Evolutionary conservation across 2,888 invertebrate genomes (phyloP), one percentile per base, ranked within the genome.

Genomic region (Leucophora obtusa): DNA sequence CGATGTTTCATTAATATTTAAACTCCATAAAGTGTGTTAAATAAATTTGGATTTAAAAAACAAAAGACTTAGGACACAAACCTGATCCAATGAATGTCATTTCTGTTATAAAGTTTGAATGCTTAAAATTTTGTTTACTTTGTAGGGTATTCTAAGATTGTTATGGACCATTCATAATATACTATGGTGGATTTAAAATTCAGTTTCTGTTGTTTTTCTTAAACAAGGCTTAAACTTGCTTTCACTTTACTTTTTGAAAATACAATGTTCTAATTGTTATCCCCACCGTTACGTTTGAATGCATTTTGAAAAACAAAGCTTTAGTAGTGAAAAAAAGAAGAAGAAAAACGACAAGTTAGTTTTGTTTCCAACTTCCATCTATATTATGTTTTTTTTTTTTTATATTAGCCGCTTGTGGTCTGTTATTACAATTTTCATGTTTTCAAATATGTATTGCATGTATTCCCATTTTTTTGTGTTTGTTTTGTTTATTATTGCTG

Each of bases 201-300:
- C 21, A 3, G 21, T 21, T 21, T 21, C 21, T 21, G 21, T 4
- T 21, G 21, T 21, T 21, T 21, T 21, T 21, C 21, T 21, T 21
- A 21, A 4, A 2, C 28, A 28, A 28, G 28, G 28, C 2, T 10
- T 74, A 47, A 59, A 51, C 53, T 59, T 66, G 76, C 76, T 81
- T 81, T 76, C 80, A 76, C 72, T 76, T 71, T 50, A 65, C 56
- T 43, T 59, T 53, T 38, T 47, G n/a, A 68, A 17, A 17, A 62
- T 65, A 77, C 73, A 77, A 74, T 72, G 77, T 77, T 81, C 81
- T 81, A 81, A 81, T 81, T 81, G 81, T 74, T 77, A 53, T 50
- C 60, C 15, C 77, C 80, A 71, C 79, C 75, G 80, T 80, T 80
- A 72, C 79, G 79, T 79, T 79, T 79, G 74, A 79, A 79, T 79